A percentile compares a stretch with the other conserved stretches of the same genome.
phyloP scores from a whole-genome alignment of 2,888 invertebrate genomes.

The Drosophila austrosaltans region DNA sequence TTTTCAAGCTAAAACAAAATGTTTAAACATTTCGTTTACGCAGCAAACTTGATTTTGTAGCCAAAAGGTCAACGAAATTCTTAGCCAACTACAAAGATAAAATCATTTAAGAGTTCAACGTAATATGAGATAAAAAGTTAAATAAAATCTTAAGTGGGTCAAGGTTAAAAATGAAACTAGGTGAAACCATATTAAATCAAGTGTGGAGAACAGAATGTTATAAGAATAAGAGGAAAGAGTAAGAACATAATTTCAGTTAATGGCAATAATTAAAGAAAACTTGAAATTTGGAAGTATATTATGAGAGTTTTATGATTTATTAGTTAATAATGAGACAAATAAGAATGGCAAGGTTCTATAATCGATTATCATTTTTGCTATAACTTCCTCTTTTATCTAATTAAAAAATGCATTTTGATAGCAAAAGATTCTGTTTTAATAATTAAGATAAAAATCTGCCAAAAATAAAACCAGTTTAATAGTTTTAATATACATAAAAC shows the following conservation, averaged over 20 bases:
- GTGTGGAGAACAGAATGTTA: constrained; percentile 1
- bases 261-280: background rate
- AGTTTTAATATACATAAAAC: too few species aligned
- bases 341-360: too few species aligned
- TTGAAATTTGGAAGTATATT: background rate
- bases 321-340: background rate
- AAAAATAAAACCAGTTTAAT: background rate
- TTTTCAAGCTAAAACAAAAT: constrained; percentile 5
- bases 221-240: background rate
- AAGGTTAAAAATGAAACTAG: constrained; percentile 19
- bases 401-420: too few species aligned
- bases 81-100: constrained; percentile 22
- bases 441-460: too few species aligned
- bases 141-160: constrained; percentile 31
- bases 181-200: background rate
- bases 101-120: constrained; percentile 24
- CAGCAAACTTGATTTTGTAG: constrained; percentile 14
- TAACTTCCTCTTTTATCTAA: too few species aligned
- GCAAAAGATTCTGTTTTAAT: too few species aligned
- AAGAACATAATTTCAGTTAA: constrained; percentile 1
- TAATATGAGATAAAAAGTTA: constrained; percentile 13
- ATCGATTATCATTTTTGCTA: too few species aligned
- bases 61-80: constrained; percentile 34
- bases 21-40: constrained; percentile 25
- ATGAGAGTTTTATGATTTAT: background rate